Evolutionary conservation across 2,888 invertebrate genomes (phyloP).

Genomic region (Julus scandinavius): DNA sequence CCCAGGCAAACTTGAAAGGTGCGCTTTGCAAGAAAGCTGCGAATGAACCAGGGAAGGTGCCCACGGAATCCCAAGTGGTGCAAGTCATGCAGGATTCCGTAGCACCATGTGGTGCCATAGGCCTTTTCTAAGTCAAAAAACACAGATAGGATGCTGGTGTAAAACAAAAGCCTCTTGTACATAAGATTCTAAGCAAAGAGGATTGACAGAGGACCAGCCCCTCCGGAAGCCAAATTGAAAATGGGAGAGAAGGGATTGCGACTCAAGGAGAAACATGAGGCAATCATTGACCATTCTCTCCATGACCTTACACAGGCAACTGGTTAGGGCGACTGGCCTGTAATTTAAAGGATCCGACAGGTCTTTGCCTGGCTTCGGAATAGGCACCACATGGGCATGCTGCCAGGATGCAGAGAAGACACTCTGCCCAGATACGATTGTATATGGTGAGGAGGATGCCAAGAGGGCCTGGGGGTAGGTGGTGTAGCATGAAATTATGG

Average conservation of each 20-base stretch:
- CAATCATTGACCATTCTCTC: conserved; percentile 37
- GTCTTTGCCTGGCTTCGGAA: conserved; percentile 49
- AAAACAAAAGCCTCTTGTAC: background rate
- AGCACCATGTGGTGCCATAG: too few species aligned
- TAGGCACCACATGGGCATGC: conserved; percentile 6
- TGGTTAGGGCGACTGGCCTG: conserved; percentile 21
- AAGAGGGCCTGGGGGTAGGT: background rate
- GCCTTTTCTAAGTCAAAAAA: too few species aligned
- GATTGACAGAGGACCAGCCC: background rate
- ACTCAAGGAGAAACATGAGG: conserved; percentile 17
- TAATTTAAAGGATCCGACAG: background rate
- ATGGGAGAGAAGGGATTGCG: too few species aligned
- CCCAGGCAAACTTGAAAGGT: too few species aligned
- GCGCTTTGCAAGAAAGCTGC: too few species aligned
- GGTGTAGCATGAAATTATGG: background rate
- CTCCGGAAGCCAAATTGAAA: conserved; percentile 38
- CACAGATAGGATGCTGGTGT: background rate
- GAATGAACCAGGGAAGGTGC: too few species aligned
- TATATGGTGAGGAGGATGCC: background rate
- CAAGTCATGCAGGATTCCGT: too few species aligned
- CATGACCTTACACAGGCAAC: conserved; percentile 48
- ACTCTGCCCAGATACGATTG: background rate
- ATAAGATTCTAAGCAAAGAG: background rate
- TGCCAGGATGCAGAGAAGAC: background rate
- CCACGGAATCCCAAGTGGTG: too few species aligned